Evolutionary conservation across 2,797 vertebrate genomes (phyloP).

Genomic region (Enteromius thamalakanensis): DNA sequence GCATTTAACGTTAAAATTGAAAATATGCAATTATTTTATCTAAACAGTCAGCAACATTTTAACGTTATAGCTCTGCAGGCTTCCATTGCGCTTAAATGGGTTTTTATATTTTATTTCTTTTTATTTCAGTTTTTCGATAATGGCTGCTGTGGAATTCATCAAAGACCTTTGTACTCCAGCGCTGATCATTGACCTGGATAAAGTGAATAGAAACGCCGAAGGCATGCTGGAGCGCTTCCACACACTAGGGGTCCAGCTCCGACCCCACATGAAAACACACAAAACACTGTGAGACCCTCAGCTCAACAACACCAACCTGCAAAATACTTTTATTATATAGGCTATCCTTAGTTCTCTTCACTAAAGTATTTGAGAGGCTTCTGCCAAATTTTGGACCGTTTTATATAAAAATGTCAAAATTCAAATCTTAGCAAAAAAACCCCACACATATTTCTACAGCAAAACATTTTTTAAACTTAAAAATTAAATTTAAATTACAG

Average conservation of each 20-base stretch:
- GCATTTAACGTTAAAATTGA: background rate
- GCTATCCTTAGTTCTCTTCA: background rate
- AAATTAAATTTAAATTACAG: no score
- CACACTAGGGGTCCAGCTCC: slow-evolving; percentile 78
- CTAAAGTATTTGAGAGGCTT: background rate
- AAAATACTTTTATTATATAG: background rate
- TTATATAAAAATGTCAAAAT: background rate
- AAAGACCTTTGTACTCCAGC: slow-evolving; percentile 77
- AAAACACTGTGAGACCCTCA: slow-evolving; percentile 80
- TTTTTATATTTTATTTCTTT: background rate
- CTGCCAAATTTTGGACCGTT: background rate
- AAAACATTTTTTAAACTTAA: no score
- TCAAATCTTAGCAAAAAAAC: no score
- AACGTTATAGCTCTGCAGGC: background rate
- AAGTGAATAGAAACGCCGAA: slow-evolving; percentile 75
- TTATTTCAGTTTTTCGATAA: slow-evolving; percentile 19
- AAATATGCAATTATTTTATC: background rate
- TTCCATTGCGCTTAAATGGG: background rate
- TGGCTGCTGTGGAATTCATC: slow-evolving; percentile 47
- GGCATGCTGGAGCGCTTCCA: slow-evolving; percentile 77
- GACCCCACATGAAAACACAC: slow-evolving; percentile 88
- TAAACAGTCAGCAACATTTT: background rate
- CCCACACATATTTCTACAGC: background rate
- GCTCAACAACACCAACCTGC: background rate
- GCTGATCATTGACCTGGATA: slow-evolving; percentile 77